Base-by-base conservation (phyloP, 2,797 vertebrate genomes). In the Macrochelys suwanniensis region DNA sequence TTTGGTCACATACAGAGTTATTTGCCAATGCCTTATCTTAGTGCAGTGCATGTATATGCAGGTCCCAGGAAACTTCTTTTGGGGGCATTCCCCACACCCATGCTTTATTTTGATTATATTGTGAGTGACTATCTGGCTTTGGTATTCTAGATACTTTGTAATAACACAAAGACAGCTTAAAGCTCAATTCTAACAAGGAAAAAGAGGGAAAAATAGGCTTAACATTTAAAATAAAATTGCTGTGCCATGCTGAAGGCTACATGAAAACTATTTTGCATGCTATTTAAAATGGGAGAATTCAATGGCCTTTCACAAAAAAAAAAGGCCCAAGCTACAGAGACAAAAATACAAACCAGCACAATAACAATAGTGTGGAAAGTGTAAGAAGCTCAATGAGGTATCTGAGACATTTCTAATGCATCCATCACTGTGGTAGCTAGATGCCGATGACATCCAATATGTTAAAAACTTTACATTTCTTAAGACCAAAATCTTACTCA, bases 61-160 rank as follows among this genome's bases (percentile, higher is more conserved):
- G 82, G 49, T 78, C 33, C 11, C 5, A 37, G 71, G 59, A 31
- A 26, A 21, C 45, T 87, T 92, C 90, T 79, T 53, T 85, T 93
- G 83, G 47, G 80, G 80, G 80, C 25, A 15, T 37, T 89, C 56
- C 51, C n/a, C 11, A 37, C 47, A 57, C 49, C 76, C 6, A 11
- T 11, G 12, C 4, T 59, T 89, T 91, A 89, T 65, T 54, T 1
- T 51, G 91, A 80, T 17, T 56, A 47, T 3, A 45, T 28, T 65
- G 89, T 76, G 85, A 85, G 37, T 57, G 71, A 80, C 78, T 91
- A 81, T 53, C 47, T 25, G 3, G 25, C 71, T 93, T 93, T 91
- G 88, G 61, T 42, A 76, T 87, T 81, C 80, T 82, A 51, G 74
- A 71, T 92, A 33, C 83, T 51, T 93, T 81, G 78, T 90, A 87